Percentiles rank a stretch among this genome's conserved stretches.
Conservation (phyloP, 1,140 invertebrate genomes). For the Zaprionus ornatus region DNA sequence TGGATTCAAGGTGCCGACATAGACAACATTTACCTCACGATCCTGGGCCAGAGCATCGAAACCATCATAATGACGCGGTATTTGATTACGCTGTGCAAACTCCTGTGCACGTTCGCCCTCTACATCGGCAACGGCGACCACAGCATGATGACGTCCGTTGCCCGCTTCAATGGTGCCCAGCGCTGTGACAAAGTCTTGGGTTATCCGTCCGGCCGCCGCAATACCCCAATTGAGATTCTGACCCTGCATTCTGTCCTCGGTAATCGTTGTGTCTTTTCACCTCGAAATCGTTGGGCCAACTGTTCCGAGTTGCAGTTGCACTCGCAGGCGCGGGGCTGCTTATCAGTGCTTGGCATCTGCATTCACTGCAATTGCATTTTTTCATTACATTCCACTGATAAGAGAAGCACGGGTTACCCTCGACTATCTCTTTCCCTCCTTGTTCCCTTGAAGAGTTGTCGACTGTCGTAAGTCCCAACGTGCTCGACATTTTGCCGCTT, state of each 20-base stretch:
- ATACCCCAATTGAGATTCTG: slow-evolving; percentile 88
- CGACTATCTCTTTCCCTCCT: neutral
- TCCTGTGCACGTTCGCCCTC: slow-evolving; percentile 87
- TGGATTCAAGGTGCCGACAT: slow-evolving; percentile 90
- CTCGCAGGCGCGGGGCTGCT: slow-evolving; percentile 2
- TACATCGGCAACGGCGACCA: slow-evolving; percentile 90
- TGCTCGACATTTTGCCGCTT: neutral
- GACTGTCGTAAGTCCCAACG: neutral
- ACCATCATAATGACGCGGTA: slow-evolving; percentile 88
- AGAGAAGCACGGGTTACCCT: neutral
- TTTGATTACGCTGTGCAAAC: slow-evolving; percentile 89
- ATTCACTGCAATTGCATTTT: slow-evolving; percentile 62
- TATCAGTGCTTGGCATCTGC: slow-evolving; percentile 65
- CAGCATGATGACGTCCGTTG: slow-evolving; percentile 87
- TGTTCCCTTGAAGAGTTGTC: neutral
- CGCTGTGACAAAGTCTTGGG: slow-evolving; percentile 91
- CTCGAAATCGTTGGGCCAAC: slow-evolving; percentile 30
- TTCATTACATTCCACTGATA: slow-evolving; percentile 59
- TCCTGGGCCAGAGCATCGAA: slow-evolving; percentile 91
- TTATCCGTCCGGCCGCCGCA: slow-evolving; percentile 90
- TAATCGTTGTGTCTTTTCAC: slow-evolving; percentile 10
- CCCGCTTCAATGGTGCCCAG: slow-evolving; percentile 86
- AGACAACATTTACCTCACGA: slow-evolving; percentile 91
- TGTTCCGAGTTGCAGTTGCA: slow-evolving; percentile 42
- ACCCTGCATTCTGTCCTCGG: slow-evolving; percentile 46